Evolutionary conservation across 1,140 invertebrate genomes (phyloP).

Genomic region (Pemphigus obesinymphae): DNA sequence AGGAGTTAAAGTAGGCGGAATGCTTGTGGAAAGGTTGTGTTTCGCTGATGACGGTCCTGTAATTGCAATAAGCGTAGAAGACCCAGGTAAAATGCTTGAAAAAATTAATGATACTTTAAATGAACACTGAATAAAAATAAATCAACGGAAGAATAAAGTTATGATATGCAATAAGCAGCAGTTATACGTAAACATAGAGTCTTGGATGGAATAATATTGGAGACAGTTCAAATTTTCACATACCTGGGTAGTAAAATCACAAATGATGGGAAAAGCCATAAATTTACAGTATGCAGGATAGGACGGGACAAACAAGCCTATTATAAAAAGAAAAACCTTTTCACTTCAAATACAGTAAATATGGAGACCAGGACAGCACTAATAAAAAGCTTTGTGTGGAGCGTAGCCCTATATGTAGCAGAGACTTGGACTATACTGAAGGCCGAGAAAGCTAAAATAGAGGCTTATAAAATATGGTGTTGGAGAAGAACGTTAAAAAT

Average conservation of each 20-base stretch:
- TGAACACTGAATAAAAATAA: not conserved
- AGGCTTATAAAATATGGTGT: constrained; percentile 47
- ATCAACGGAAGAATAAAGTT: not conserved
- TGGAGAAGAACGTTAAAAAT: constrained; percentile 45
- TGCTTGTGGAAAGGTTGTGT: no score
- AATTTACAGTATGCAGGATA: not conserved
- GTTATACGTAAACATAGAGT: not conserved
- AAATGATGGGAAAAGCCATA: not conserved
- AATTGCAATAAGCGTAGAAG: not conserved
- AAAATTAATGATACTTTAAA: not conserved
- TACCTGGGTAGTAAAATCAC: not conserved
- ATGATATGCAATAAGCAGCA: not conserved
- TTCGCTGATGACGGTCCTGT: not conserved
- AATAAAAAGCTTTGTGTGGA: not conserved
- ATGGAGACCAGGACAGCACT: no score
- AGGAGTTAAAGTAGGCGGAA: not conserved
- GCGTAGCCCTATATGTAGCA: not conserved
- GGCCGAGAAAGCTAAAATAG: constrained; percentile 42
- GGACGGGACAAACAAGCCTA: not conserved
- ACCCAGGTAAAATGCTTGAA: not conserved
- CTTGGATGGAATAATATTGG: not conserved
- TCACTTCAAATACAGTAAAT: not conserved
- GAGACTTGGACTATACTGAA: constrained; percentile 6
- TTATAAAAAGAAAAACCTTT: not conserved
- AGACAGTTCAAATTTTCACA: not conserved